phyloP scores from a whole-genome alignment of 2,113 vertebrate genomes.

The Ochotona curzoniae region DNA sequence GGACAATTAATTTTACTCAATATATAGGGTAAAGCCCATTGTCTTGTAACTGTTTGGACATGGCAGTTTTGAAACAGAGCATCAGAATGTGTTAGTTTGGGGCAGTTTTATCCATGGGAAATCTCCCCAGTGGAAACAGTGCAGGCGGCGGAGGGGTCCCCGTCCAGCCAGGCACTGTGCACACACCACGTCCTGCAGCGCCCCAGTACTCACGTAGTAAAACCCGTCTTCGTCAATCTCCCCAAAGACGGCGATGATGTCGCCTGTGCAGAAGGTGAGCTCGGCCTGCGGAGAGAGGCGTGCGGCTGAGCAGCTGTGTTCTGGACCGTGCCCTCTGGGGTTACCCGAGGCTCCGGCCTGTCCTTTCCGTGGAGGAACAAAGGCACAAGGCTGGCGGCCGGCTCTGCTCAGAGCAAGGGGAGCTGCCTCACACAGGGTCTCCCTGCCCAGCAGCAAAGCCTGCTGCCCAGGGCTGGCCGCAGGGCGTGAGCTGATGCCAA shows the following conservation, averaged over 20 bases:
- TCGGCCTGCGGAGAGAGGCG: constrained; percentile 88
- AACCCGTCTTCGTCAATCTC: constrained; percentile 99
- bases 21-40: neutral
- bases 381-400: fast-evolving
- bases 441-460: too few relatives aligned
- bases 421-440: too few relatives aligned
- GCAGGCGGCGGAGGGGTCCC: fast-evolving
- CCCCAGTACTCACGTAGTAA: constrained; percentile 93
- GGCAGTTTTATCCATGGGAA: neutral
- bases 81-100: too few relatives aligned
- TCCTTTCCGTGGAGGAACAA: neutral
- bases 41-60: neutral
- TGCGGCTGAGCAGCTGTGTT: fast-evolving
- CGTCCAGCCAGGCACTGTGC: too few relatives aligned
- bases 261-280: constrained; percentile 97
- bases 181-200: too few relatives aligned
- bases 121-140: too few relatives aligned
- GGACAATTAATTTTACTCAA: neutral
- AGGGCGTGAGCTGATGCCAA: too few relatives aligned
- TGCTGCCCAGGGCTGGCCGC: too few relatives aligned
- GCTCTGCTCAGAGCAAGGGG: neutral
- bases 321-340: neutral
- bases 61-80: neutral
- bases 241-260: constrained; percentile 96
- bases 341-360: neutral